Evolutionary conservation across 2,888 invertebrate species (phyloP), one percentile per base, ranked within the genome.

Genomic region (Dusona sp.): DNA sequence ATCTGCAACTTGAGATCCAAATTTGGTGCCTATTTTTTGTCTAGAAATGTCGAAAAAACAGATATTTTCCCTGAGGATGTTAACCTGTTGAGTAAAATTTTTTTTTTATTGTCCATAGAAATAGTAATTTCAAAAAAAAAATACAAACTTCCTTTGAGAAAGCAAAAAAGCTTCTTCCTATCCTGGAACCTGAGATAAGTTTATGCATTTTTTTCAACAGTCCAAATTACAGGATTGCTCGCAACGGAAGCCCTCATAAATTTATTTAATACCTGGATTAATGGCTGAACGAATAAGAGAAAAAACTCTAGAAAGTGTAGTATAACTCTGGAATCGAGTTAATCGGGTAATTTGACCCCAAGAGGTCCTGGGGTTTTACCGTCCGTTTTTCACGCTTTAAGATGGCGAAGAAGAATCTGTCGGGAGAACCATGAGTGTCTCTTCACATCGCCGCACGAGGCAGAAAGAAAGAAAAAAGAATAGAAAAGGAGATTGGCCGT

Each of bases 401-500:
- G 22, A 33, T 42, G 42, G n/a, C 29, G 38, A 19, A 8, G 22
- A 38, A 36, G 78, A 78, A 67, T 54, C 51, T 61, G 67, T 67
- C 67, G 78, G 48, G 64, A 13, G 33, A 65, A 65, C 16, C 48
- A 65, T 38, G 48, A 67, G 67, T 78, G 67, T 78, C 78, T 67
- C 67, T 78, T 78, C 61, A 45, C 48, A 33, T 75, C 54, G 38
- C 48, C 75, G 77, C 82, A 65, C 70, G 75, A 77, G 61, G 82
- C 77, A 61, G 4, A 38, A 68, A 75, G 25, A 54, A 29, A 57
- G 68, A 72, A 57, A 25, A 68, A 74, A 57, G 48, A 74, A 54
- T 81, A 80, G 79, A 84, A 84, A 81, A 81, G 70, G 77, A 79
- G 70, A 85, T 86, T 86, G 74, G 83, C 77, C 64, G 48, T 79